Evolutionary conservation across 2,797 vertebrate species (phyloP).

Genomic region (Peromyscus melanophrys): DNA sequence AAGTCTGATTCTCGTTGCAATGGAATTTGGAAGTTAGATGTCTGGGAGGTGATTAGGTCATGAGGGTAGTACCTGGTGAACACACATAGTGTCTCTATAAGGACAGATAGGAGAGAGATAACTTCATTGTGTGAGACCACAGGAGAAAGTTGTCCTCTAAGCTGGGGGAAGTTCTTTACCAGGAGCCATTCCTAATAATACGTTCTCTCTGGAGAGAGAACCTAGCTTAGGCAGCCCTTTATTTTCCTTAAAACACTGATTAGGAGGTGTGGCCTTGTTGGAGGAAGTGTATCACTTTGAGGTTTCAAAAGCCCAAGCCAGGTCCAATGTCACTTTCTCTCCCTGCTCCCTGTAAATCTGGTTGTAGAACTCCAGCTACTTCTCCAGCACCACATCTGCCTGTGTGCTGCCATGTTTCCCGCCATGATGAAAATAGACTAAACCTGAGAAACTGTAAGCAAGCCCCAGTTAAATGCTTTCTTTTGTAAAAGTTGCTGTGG

Average conservation of each 20-base stretch:
- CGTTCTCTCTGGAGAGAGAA: not conserved
- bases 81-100: not conserved
- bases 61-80: not conserved
- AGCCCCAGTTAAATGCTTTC: not conserved
- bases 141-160: not conserved
- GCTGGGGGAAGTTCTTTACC: not conserved
- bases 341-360: not conserved
- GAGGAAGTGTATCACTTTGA: not conserved
- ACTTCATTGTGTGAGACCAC: not conserved
- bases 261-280: not conserved
- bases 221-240: not conserved
- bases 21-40: not conserved
- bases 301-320: not conserved
- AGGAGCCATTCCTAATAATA: not conserved
- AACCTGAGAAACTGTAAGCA: too few species aligned
- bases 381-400: not conserved
- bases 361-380: not conserved
- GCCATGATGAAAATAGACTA: too few species aligned
- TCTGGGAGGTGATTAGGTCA: not conserved
- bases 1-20: not conserved
- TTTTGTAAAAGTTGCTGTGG: not conserved
- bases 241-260: not conserved
- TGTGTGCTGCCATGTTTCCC: too few species aligned
- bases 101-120: not conserved
- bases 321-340: not conserved